Evolutionary conservation across 2,888 invertebrate genomes (phyloP).

Genomic region (Pseudeuparius sepicola): DNA sequence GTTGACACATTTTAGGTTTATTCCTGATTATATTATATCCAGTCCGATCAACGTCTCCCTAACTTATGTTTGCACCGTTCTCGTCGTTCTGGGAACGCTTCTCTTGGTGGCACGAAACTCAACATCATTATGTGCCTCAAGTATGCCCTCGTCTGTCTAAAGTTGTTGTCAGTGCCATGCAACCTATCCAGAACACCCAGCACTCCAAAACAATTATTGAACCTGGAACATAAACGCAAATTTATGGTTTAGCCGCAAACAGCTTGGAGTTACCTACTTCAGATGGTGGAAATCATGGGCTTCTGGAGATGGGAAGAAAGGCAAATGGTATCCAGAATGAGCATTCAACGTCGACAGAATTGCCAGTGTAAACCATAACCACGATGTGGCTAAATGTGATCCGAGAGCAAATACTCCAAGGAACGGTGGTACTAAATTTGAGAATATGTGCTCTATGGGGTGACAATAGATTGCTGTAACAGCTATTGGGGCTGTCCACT

Average conservation of each 20-base stretch:
- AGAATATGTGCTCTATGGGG: constrained; percentile 66
- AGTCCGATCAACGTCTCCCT: constrained; percentile 31
- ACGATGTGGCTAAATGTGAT: constrained; percentile 65
- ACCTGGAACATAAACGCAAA: constrained; percentile 44
- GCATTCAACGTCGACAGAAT: constrained; percentile 68
- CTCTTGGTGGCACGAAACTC: constrained; percentile 54
- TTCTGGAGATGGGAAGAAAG: constrained; percentile 76
- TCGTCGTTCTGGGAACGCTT: constrained; percentile 54
- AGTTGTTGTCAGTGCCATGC: constrained; percentile 72
- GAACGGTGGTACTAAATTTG: constrained; percentile 67
- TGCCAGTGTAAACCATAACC: constrained; percentile 73
- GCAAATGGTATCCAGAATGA: constrained; percentile 79
- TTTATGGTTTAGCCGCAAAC: neutral
- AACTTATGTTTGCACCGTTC: constrained; percentile 34
- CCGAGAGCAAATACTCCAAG: constrained; percentile 65
- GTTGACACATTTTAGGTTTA: too few relatives aligned
- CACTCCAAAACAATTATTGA: constrained; percentile 76
- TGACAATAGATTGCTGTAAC: constrained; percentile 73
- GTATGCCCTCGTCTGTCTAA: constrained; percentile 61
- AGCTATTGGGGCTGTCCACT: constrained; percentile 83
- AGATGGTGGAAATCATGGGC: constrained; percentile 83
- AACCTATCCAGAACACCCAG: constrained; percentile 71
- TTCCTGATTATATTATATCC: too few relatives aligned
- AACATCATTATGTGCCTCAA: constrained; percentile 63
- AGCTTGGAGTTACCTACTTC: constrained; percentile 47